A percentile compares a stretch with the other conserved stretches of the same genome.
These are phyloP conservation scores for Limanda limanda DNA, from an alignment of 2,113 vertebrate species.

Conservation along the genomic window DNA sequence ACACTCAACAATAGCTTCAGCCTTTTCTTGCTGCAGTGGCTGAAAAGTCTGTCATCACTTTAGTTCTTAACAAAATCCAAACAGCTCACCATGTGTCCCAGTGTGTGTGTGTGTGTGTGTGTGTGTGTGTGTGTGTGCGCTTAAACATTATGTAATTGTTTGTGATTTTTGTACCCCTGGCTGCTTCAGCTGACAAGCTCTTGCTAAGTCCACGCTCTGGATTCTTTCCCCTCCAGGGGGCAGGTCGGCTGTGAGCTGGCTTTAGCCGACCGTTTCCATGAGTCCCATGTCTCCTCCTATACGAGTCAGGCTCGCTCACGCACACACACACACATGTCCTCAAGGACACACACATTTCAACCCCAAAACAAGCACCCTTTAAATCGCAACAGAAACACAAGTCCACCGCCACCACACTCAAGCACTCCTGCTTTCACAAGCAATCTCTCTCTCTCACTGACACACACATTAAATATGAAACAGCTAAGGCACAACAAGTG, in stretches of 20 bases:
- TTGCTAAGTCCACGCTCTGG: slow-evolving; percentile 40
- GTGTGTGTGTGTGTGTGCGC: slow-evolving; percentile 3
- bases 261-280: slow-evolving; percentile 52
- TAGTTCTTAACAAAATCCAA: not conserved
- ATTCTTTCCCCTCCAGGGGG: slow-evolving; percentile 50
- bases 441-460: not conserved
- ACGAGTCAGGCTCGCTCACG: slow-evolving; percentile 23
- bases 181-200: slow-evolving; percentile 48
- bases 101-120: not conserved
- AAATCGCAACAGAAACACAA: not conserved
- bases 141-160: slow-evolving; percentile 52
- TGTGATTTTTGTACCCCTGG: slow-evolving; percentile 52
- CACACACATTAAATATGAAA: not conserved
- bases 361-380: not conserved
- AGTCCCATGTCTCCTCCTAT: slow-evolving; percentile 59
- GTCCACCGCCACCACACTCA: slow-evolving; percentile 11
- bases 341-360: not conserved
- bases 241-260: slow-evolving; percentile 52
- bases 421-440: not conserved
- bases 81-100: not conserved
- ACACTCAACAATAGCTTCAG: not conserved
- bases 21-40: not conserved
- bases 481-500: too few relatives aligned
- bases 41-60: slow-evolving; percentile 21
- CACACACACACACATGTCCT: not conserved